phyloP scores from a whole-genome alignment of 1,140 invertebrate genomes.

The Cydia strobilella region DNA sequence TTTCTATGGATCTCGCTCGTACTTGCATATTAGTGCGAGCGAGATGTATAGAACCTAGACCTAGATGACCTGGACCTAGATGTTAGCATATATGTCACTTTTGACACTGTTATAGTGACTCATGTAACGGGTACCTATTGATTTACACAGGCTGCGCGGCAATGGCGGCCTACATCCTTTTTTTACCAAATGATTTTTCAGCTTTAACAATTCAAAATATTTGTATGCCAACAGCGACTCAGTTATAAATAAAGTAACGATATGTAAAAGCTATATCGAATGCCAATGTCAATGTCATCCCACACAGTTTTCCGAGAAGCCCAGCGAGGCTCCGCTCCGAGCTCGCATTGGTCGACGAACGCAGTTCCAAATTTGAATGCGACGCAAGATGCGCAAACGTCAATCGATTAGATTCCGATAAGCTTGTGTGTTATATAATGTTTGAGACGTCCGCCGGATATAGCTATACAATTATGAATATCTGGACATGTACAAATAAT shows the following conservation, averaged over 20 bases:
- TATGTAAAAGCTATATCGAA: conserved; percentile 30
- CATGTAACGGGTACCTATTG: too few relatives aligned
- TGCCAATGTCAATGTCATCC: conserved; percentile 64
- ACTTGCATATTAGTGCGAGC: too few relatives aligned
- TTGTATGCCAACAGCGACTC: conserved; percentile 14
- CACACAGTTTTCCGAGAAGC: conserved; percentile 46
- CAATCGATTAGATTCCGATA: conserved; percentile 70
- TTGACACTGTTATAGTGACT: too few relatives aligned
- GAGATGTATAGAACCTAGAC: too few relatives aligned
- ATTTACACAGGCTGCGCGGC: not conserved
- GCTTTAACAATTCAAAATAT: conserved; percentile 22
- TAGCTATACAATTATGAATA: conserved; percentile 44
- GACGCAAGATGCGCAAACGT: conserved; percentile 70
- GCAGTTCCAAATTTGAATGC: conserved; percentile 77
- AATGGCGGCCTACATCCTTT: not conserved
- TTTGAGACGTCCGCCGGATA: conserved; percentile 59
- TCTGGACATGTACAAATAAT: not conserved
- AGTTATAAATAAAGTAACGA: conserved; percentile 24
- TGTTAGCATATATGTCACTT: too few relatives aligned
- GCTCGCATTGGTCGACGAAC: conserved; percentile 61
- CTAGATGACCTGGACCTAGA: too few relatives aligned
- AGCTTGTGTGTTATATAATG: conserved; percentile 51
- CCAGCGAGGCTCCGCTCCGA: conserved; percentile 53
- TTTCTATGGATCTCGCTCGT: too few relatives aligned
- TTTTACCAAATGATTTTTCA: not conserved